Percentiles rank a stretch among this genome's conserved stretches.
Conservation (phyloP, 2,113 vertebrate species). For the Sylvia atricapilla region DNA sequence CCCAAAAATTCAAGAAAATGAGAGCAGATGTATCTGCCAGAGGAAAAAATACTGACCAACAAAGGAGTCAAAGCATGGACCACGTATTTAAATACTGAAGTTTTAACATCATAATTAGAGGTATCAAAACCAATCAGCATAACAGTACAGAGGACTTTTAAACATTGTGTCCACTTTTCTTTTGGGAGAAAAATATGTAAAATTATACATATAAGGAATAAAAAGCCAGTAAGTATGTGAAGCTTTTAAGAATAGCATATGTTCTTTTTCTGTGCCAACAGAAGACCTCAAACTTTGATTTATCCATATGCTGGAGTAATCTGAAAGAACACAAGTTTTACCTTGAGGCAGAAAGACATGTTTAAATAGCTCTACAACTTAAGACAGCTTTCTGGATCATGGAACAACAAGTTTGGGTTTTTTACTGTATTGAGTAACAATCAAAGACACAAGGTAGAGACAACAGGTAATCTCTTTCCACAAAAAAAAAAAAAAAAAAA, state of each 20-base stretch:
- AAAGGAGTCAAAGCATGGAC: background rate
- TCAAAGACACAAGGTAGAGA: background rate
- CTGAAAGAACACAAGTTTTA: conserved; percentile 46
- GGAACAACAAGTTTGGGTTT: background rate
- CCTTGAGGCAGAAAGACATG: conserved; percentile 43
- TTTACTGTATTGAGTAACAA: background rate
- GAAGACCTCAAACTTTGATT: conserved; percentile 60
- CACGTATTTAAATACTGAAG: background rate
- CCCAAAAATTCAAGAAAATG: background rate
- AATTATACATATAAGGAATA: conserved; percentile 3
- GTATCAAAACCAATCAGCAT: background rate
- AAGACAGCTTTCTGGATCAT: conserved; percentile 42
- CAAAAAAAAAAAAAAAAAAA: background rate
- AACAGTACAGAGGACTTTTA: background rate
- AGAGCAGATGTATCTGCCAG: background rate
- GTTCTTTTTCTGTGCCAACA: conserved; percentile 49
- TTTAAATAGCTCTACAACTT: conserved; percentile 44
- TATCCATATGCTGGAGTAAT: conserved; percentile 56
- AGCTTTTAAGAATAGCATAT: conserved; percentile 62
- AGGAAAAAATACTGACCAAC: conserved; percentile 28
- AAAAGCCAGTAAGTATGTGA: conserved; percentile 32
- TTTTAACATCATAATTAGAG: background rate
- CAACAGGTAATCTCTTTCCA: background rate
- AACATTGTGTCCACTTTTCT: background rate
- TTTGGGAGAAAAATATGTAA: background rate